phyloP scores from a whole-genome alignment of 2,888 invertebrate species.

The Orthonevra nobilis region DNA sequence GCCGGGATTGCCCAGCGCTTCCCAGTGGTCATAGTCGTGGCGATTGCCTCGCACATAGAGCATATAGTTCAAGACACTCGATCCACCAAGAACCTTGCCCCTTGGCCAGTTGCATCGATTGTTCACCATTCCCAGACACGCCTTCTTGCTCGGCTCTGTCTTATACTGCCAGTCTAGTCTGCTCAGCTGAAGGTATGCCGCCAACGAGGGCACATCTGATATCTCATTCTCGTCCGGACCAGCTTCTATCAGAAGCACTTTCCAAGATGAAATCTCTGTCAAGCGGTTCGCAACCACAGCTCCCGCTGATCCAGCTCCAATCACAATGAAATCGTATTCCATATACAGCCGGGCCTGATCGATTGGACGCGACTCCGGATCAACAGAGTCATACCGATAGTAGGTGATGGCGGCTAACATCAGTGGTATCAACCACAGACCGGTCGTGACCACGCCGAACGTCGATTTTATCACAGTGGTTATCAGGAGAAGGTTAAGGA shows the following conservation, averaged over 20 bases:
- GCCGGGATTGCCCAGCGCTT: slow-evolving; percentile 90
- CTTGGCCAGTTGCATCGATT: slow-evolving; percentile 93
- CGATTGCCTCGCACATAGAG: slow-evolving; percentile 92
- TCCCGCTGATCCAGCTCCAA: slow-evolving; percentile 94
- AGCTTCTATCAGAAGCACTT: slow-evolving; percentile 89
- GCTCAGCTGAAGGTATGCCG: slow-evolving; percentile 91
- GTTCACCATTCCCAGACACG: slow-evolving; percentile 91
- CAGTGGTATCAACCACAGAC: slow-evolving; percentile 91
- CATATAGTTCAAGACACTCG: slow-evolving; percentile 94
- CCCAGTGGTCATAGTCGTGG: slow-evolving; percentile 94
- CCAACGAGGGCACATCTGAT: slow-evolving; percentile 91
- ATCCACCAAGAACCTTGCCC: slow-evolving; percentile 94
- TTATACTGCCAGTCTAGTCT: slow-evolving; percentile 95
- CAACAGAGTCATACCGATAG: slow-evolving; percentile 89
- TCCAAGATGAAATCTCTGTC: slow-evolving; percentile 89
- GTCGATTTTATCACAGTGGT: slow-evolving; percentile 89
- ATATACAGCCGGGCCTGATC: slow-evolving; percentile 84
- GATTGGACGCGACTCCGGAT: slow-evolving; percentile 89
- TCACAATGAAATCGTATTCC: slow-evolving; percentile 92
- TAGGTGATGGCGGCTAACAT: slow-evolving; percentile 90
- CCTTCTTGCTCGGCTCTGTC: slow-evolving; percentile 89
- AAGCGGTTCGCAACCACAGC: slow-evolving; percentile 92
- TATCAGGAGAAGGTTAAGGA: slow-evolving; percentile 86
- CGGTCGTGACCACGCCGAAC: slow-evolving; percentile 87
- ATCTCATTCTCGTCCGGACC: slow-evolving; percentile 94